Evolutionary conservation across 2,113 vertebrate species (phyloP), one percentile per base, ranked within the genome.

Genomic region (Spermophilus dauricus): DNA sequence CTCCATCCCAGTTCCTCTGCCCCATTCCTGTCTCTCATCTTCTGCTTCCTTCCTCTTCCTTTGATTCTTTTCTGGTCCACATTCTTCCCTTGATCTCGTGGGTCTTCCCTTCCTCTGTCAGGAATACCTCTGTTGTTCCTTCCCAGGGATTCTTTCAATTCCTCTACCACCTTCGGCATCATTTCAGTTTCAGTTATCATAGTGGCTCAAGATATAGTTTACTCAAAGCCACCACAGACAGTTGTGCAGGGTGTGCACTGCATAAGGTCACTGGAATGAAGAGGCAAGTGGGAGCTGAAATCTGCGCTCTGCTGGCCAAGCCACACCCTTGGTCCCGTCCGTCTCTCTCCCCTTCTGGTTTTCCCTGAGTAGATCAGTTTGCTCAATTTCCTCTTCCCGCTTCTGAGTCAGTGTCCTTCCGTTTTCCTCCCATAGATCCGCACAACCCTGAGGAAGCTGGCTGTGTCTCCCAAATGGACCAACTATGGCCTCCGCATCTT

Each of bases 401-500:
- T 76, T 65, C 95, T 48, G 78, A 61, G 67, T 97, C 32, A 16
- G 24, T 72, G 37, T 63, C 58, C 58, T 82, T 86, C 85, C 91
- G 8, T 53, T 70, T 92, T 80, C 39, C 95, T 67, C 28, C 26
- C 97, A 58, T 97, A 99, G 99, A 98, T 98, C 28, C 99, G 99
- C 89, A 99, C 98, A 18, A 99, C 98, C 0, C 98, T 99, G 88
- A 98, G 98, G 98, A 99, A 99, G 97, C 97, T 99, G 98, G 99
- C 99, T 0, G 98, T 99, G 53, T 98, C 99, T 34, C 99, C 99
- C 63, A 99, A 98, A 87, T 99, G 99, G 99, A 99, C 98, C 84
- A 99, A 99, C 98, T 99, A 99, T 0, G 99, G 99, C 17, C 99
- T 99, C 89, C 98, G 99, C 80, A 99, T 99, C 97, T 99, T 99